phyloP scores from a whole-genome alignment of 2,888 invertebrate genomes.

The Amphipyra tragopoginis region DNA sequence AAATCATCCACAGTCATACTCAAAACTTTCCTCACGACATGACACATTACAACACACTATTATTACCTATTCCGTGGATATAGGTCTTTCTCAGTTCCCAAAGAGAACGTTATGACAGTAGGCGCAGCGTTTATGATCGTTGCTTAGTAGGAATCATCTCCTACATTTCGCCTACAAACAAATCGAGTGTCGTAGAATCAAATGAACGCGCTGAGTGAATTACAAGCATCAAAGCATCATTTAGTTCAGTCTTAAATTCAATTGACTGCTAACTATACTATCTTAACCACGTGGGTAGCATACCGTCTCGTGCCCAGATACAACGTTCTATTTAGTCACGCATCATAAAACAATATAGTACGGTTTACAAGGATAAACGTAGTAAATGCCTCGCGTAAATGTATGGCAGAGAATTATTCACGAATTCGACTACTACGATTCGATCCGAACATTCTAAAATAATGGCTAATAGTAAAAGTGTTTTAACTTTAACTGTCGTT shows the following conservation, averaged over 20 bases:
- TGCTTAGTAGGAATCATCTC: neutral
- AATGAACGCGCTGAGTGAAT: neutral
- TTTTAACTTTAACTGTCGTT: too few relatives aligned
- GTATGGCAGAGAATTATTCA: slow-evolving; percentile 11
- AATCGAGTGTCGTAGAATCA: neutral
- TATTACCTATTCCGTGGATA: too few relatives aligned
- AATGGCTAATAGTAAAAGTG: too few relatives aligned
- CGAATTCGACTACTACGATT: neutral
- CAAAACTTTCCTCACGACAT: too few relatives aligned
- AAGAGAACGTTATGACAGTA: too few relatives aligned
- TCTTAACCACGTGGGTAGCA: slow-evolving; percentile 32
- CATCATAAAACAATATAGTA: slow-evolving; percentile 18
- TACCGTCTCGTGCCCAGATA: slow-evolving; percentile 21
- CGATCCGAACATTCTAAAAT: too few relatives aligned
- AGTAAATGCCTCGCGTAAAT: slow-evolving; percentile 21
- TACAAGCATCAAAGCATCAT: neutral
- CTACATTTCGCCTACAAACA: neutral
- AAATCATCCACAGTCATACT: too few relatives aligned
- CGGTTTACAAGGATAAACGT: slow-evolving; percentile 25
- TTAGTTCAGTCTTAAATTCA: slow-evolving; percentile 2
- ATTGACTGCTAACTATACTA: slow-evolving; percentile 1
- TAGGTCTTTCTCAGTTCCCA: too few relatives aligned
- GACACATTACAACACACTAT: too few relatives aligned
- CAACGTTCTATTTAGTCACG: slow-evolving; percentile 34
- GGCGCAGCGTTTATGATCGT: slow-evolving; percentile 1